Evolutionary conservation across 2,888 invertebrate species (phyloP), one percentile per base, ranked within the genome.

Genomic region (Lasioglossum leucozonium): DNA sequence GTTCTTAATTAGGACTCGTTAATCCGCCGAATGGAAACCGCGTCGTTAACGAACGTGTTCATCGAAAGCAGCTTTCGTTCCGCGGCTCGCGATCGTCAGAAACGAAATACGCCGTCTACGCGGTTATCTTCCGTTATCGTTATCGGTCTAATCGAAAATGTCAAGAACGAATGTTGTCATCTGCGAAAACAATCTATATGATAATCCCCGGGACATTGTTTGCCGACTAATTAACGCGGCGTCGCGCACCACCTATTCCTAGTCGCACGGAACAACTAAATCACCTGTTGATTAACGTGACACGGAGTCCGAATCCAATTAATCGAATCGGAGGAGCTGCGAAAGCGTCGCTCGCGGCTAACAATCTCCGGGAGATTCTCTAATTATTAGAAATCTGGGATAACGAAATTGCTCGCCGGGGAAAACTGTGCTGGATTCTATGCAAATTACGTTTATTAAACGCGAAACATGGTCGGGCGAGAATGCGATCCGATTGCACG

Each of bases 261-360:
- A 37, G 47, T 78, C 47, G 55, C 8, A n/a, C 30, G 42, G 65
- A 72, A 78, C 58, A 75, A 65, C 62, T 58, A 22, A 62, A 74
- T 75, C 79, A 75, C 79, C 58, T 51, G 76, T 67, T 40, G 18
- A 44, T 82, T 79, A 75, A 58, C 26, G 11, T 16, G 40, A 26
- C 47, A 51, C 42, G 16, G 18, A n/a, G 22, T 40, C 18, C 51
- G 55, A 71, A 40, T 71, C 40, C 37, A 26, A 18, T 26, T 55
- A 51, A 30, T 71, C 26, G 30, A 55, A 30, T 34, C 47, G 22
- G 10, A 10, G 30, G 30, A 22, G 18, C 62, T 22, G 22, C 26
- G 42, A 30, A 30, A 34, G 22, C 30, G 18, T 40, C 26, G 51
- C 18, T n/a, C 13, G 26, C 58, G 26, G 58, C 58, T 58, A 75